Evolutionary conservation across 2,888 invertebrate species (phyloP), one percentile per base, ranked within the genome.

Genomic region (Polymixis flavicincta): DNA sequence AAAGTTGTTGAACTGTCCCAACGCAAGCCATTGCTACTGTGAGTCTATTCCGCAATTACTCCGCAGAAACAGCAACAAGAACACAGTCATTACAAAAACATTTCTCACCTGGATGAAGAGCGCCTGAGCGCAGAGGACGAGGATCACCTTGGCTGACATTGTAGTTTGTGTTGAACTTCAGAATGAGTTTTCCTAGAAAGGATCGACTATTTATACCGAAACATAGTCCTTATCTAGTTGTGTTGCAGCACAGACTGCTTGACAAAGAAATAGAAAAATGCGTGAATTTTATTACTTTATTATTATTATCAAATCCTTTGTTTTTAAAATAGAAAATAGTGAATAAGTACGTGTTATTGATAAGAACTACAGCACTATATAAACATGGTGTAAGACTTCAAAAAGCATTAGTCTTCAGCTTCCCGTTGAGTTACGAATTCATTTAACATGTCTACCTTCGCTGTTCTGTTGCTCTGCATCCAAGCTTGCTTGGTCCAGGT

Each of bases 401-500:
- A 2, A 55, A 4, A 57, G 0, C 28, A 57, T 28, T 28, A 71
- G 74, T 76, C 71, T 82, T 78, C 68, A 76, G 75, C 70, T 75
- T 68, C 13, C 72, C 52, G 69, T 80, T 80, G 75, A 76, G 71
- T 22, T 22, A 25, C 1, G 22, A 25, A 45, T 9, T 19, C 6
- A n/a, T 28, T 7, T 5, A 65, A 28, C 48, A 65, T 65, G 64
- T 65, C 64, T 48, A 22, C 48, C 22, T 65, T 65, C 48, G 1
- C 28, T 22, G 14, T 65, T 28, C 48, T 65, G 28, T 48, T 67
- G 45, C 75, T 61, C 25, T 76, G 28, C 67, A 32, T 60, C 55
- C 65, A 79, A 50, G 90, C 93, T 74, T 54, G 17, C 14, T 65
- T 65, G 64, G 48, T 65, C 28, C 64, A 65, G 64, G 64, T 50